phyloP scores from a whole-genome alignment of 2,888 invertebrate species.

The Parnassius glacialis region DNA sequence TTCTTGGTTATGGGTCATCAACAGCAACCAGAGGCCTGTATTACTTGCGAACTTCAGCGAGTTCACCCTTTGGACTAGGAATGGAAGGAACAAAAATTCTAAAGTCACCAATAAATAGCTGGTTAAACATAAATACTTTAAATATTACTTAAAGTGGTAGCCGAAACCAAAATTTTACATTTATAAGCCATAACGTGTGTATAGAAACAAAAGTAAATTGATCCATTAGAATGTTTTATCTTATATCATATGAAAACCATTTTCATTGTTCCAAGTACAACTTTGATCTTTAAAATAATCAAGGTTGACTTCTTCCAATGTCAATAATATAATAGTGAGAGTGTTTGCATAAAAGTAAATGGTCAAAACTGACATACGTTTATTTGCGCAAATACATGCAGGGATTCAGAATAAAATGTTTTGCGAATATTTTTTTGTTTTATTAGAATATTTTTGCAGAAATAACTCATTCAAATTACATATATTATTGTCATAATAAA shows the following conservation, averaged over 20 bases:
- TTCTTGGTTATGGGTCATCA: conserved; percentile 73
- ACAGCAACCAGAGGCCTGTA: conserved; percentile 63
- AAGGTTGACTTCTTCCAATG: conserved; percentile 8
- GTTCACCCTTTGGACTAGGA: conserved; percentile 64
- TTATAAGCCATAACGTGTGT: no score
- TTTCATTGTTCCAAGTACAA: no score
- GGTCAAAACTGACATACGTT: no score
- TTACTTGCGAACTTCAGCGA: conserved; percentile 63
- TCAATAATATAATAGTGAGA: conserved; percentile 25
- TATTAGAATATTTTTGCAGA: no score
- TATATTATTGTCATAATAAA: no score
- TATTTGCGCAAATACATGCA: no score
- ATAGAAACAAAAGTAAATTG: no score
- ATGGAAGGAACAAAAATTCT: conserved; percentile 60
- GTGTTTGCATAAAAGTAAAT: background rate
- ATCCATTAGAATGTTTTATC: no score
- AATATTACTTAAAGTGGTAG: conserved; percentile 31
- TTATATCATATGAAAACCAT: no score
- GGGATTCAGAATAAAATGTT: conserved; percentile 35
- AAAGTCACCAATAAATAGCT: conserved; percentile 40
- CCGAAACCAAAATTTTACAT: no score
- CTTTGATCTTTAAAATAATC: no score
- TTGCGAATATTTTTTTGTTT: conserved; percentile 1
- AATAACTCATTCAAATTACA: no score
- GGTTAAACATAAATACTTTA: conserved; percentile 40